Conservation (phyloP, 2,888 invertebrate species). For the Macrophya alboannulata region DNA sequence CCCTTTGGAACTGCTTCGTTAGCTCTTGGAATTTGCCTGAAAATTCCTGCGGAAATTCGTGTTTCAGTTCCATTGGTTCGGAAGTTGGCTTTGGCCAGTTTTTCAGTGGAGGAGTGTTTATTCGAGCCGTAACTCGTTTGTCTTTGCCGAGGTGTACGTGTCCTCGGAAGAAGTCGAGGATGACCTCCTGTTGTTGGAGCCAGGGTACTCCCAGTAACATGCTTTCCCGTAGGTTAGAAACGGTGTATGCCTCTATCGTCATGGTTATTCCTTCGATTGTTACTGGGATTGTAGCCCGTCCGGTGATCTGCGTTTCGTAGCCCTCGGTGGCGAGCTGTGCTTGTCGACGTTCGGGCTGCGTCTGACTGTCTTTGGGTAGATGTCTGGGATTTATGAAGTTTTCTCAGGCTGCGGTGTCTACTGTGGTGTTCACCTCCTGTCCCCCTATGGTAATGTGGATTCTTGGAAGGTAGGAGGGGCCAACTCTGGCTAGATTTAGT, state of each 20-base stretch:
- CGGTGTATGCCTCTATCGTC: slow-evolving; percentile 33
- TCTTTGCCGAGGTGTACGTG: slow-evolving; percentile 30
- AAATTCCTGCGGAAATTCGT: neutral
- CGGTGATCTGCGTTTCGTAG: neutral
- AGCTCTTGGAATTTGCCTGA: slow-evolving; percentile 4
- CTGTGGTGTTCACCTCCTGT: slow-evolving; percentile 29
- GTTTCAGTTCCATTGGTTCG: neutral
- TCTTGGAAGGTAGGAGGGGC: neutral
- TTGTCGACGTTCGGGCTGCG: neutral
- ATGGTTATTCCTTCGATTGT: neutral
- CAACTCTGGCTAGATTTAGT: neutral
- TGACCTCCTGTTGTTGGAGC: slow-evolving; percentile 27
- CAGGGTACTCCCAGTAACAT: slow-evolving; percentile 57
- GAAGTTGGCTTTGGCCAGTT: neutral
- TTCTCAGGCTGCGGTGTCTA: slow-evolving; percentile 57
- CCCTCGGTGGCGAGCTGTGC: slow-evolving; percentile 32
- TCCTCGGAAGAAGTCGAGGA: slow-evolving; percentile 41
- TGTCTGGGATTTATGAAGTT: slow-evolving; percentile 51
- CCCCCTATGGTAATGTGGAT: neutral
- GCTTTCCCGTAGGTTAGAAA: slow-evolving; percentile 10
- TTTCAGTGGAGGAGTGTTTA: neutral
- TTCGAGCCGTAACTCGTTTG: neutral
- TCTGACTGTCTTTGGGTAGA: neutral
- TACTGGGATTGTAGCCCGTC: neutral
- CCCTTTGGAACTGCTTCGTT: neutral